Conservation (phyloP, 2,797 vertebrate genomes). For the Sparidentex hasta region DNA sequence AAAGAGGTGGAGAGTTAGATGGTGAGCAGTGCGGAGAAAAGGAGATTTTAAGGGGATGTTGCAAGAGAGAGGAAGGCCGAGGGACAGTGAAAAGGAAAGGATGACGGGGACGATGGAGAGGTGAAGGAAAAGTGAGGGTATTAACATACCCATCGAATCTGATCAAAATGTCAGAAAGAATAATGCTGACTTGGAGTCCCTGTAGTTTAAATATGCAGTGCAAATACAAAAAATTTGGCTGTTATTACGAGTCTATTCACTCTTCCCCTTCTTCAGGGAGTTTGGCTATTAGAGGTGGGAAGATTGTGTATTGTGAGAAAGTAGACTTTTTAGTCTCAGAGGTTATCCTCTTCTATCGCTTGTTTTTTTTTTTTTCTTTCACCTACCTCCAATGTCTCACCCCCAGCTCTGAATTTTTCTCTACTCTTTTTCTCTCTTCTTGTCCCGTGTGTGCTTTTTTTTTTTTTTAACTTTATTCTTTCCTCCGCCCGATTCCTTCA, state of each 20-base stretch:
- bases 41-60: slow-evolving; percentile 58
- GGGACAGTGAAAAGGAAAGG: slow-evolving; percentile 36
- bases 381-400: slow-evolving; percentile 58
- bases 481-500: slow-evolving; percentile 52
- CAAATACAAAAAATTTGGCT: slow-evolving; percentile 80
- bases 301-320: slow-evolving; percentile 78
- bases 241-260: slow-evolving; percentile 78
- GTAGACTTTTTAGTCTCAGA: slow-evolving; percentile 67
- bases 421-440: neutral
- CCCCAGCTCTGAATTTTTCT: slow-evolving; percentile 39
- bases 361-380: slow-evolving; percentile 41
- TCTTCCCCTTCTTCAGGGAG: slow-evolving; percentile 70
- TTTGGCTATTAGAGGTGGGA: slow-evolving; percentile 76
- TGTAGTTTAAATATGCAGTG: slow-evolving; percentile 78
- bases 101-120: slow-evolving; percentile 61
- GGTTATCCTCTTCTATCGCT: slow-evolving; percentile 60
- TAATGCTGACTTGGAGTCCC: slow-evolving; percentile 80
- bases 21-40: slow-evolving; percentile 43
- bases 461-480: slow-evolving; percentile 49
- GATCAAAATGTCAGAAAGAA: slow-evolving; percentile 80
- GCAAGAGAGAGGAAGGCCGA: slow-evolving; percentile 23
- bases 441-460: slow-evolving; percentile 59
- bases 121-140: slow-evolving; percentile 53
- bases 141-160: slow-evolving; percentile 75
- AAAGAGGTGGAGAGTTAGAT: slow-evolving; percentile 18